These are phyloP conservation scores for Esox masquinongy DNA, from an alignment of 2,797 vertebrate species.

Conservation along the genomic window DNA sequence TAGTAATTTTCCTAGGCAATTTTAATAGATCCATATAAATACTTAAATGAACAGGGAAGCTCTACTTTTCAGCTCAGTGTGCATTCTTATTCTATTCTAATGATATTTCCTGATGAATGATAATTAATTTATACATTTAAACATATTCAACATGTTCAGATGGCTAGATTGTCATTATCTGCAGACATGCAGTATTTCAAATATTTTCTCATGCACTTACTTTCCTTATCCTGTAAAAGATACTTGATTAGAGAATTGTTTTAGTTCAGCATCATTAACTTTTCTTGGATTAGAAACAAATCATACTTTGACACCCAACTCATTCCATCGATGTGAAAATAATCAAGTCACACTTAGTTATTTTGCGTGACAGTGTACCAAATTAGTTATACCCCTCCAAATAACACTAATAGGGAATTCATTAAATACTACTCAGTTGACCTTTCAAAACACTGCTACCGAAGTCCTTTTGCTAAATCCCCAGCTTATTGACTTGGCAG, in stretches of 20 bases:
- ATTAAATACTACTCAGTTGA: conserved; percentile 71
- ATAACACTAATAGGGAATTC: conserved; percentile 67
- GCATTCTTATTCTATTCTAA: conserved; percentile 57
- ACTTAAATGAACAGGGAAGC: conserved; percentile 74
- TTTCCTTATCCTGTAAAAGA: conserved; percentile 19
- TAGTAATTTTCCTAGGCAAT: conserved; percentile 74
- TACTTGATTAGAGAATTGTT: neutral
- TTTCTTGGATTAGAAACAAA: conserved; percentile 1
- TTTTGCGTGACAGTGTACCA: conserved; percentile 45
- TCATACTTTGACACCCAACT: neutral
- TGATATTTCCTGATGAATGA: conserved; percentile 37
- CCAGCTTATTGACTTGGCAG: conserved; percentile 20
- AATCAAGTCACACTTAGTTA: neutral
- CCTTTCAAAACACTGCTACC: conserved; percentile 70
- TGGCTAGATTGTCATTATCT: conserved; percentile 36
- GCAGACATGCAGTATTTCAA: conserved; percentile 33
- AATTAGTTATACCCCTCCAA: conserved; percentile 50
- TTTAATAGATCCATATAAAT: conserved; percentile 80
- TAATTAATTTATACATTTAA: conserved; percentile 60
- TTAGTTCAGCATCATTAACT: conserved; percentile 2
- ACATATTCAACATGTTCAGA: conserved; percentile 32
- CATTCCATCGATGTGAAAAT: neutral
- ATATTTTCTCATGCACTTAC: conserved; percentile 18
- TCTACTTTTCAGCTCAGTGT: conserved; percentile 51
- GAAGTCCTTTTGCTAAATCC: conserved; percentile 18